A percentile compares a stretch with the other conserved stretches of the same genome.
These are phyloP conservation scores for Halcyon malimbica DNA, from an alignment of 2,113 vertebrate species.

Conservation along the genomic window DNA sequence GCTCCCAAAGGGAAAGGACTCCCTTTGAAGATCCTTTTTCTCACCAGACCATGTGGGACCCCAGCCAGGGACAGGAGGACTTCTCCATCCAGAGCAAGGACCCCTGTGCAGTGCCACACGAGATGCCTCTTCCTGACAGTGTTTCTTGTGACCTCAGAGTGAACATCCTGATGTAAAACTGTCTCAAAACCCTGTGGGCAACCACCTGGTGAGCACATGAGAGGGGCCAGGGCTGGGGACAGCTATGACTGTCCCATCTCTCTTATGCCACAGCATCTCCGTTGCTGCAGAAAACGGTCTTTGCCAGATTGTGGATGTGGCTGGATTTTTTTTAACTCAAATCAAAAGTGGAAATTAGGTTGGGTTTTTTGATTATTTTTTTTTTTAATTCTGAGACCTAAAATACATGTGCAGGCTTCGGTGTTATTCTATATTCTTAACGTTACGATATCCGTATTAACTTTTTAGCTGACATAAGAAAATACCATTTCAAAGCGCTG, in stretches of 20 bases:
- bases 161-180: fast-evolving
- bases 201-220: neutral
- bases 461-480: conserved; percentile 73
- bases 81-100: too few relatives aligned
- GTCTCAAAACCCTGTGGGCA: fast-evolving
- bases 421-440: neutral
- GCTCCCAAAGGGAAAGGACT: neutral
- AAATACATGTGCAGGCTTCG: neutral
- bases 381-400: neutral
- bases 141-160: neutral
- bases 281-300: neutral
- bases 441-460: conserved; percentile 35
- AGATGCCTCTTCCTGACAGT: neutral
- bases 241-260: fast-evolving
- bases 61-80: neutral
- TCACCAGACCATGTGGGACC: neutral
- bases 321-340: neutral
- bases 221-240: neutral
- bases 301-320: neutral
- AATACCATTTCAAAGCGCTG: conserved; percentile 62
- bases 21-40: fast-evolving
- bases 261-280: neutral
- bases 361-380: neutral
- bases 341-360: neutral
- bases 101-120: fast-evolving